Evolutionary conservation across 2,797 vertebrate genomes (phyloP).

Genomic region (Xiphophorus birchmanni): DNA sequence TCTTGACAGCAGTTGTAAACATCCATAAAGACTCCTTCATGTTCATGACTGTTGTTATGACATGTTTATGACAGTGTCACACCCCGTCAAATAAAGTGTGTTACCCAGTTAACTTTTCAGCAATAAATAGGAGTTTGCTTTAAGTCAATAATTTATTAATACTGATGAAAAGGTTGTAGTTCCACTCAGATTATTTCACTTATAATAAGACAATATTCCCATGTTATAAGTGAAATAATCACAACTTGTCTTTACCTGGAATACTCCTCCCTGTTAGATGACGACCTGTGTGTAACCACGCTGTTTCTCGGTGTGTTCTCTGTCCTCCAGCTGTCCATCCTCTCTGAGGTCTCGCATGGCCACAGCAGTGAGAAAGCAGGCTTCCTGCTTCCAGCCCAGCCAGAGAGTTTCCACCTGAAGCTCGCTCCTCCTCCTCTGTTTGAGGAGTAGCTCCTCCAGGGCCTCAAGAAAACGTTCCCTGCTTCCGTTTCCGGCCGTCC

Average conservation of each 20-base stretch:
- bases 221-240: background rate
- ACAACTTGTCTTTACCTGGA: background rate
- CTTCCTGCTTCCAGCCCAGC: slow-evolving; percentile 76
- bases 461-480: background rate
- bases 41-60: no score
- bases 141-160: no score
- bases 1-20: no score
- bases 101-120: no score
- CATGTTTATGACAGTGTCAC: background rate
- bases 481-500: background rate
- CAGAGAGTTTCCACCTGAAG: slow-evolving; percentile 89
- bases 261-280: background rate
- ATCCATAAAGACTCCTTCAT: no score
- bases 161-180: no score
- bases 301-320: background rate
- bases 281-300: background rate
- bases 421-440: slow-evolving; percentile 88
- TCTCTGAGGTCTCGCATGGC: slow-evolving; percentile 86
- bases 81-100: background rate
- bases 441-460: slow-evolving; percentile 77
- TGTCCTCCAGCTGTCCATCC: slow-evolving; percentile 87
- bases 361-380: slow-evolving; percentile 79
- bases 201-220: no score
- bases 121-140: no score
- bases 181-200: no score